phyloP scores from a whole-genome alignment of 2,797 vertebrate species.

The Myotis vivesi region DNA sequence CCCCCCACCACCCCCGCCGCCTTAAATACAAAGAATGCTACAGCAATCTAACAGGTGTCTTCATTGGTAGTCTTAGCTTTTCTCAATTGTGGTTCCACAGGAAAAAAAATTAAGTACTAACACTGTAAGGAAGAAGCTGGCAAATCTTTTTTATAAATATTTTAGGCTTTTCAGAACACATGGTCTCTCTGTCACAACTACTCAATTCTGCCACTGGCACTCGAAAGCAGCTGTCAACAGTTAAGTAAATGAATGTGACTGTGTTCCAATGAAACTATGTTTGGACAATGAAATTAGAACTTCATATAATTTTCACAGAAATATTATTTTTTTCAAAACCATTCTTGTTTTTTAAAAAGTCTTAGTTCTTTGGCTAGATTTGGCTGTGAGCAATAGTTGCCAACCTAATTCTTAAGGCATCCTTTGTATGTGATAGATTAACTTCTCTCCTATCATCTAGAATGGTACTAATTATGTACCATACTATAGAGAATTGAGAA shows the following conservation, averaged over 20 bases:
- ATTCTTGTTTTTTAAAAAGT: background rate
- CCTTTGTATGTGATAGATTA: background rate
- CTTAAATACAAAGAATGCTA: background rate
- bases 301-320: slow-evolving; percentile 42
- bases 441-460: slow-evolving; percentile 12
- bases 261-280: slow-evolving; percentile 8
- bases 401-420: background rate
- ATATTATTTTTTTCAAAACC: background rate
- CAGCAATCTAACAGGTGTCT: background rate
- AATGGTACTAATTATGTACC: background rate
- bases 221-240: slow-evolving; percentile 16
- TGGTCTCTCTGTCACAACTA: slow-evolving; percentile 12
- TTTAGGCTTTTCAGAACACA: background rate
- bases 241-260: slow-evolving; percentile 40
- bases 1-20: too few relatives aligned
- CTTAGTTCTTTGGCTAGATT: background rate
- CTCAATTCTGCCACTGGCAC: background rate
- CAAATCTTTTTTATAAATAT: background rate
- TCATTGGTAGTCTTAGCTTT: background rate
- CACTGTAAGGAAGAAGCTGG: background rate
- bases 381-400: slow-evolving; percentile 7
- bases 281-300: slow-evolving; percentile 20
- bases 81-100: background rate
- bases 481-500: slow-evolving; percentile 19
- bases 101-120: slow-evolving; percentile 19